Evolutionary conservation across 1,140 invertebrate species (phyloP), one percentile per base, ranked within the genome.

Genomic region (Microplitis mediator): DNA sequence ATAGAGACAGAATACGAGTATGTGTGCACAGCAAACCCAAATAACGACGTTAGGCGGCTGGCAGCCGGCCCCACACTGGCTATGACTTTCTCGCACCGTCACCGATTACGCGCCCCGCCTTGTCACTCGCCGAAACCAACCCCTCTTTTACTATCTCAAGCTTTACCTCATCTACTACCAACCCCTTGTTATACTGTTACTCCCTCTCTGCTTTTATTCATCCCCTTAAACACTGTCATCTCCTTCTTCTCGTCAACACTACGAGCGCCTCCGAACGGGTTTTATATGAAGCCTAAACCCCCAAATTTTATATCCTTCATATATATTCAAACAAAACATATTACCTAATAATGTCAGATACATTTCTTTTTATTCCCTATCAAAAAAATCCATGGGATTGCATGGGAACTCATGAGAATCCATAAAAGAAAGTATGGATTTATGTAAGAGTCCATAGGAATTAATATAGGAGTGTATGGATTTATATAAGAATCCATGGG

Each of bases 41-140:
- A 81, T 78, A 74, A 80, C 80, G 83, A 84, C 78, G 83, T 83
- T 85, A 76, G 82, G 80, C 84, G 82, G 84, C 83, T 82, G 78
- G 82, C 79, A 83, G 84, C 85, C 84, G 84, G 83, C 84, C 84
- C 86, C 83, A 81, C 81, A 87, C 85, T 87, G 83, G 75, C 78
- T 76, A 74, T 69, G 54, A 72, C 71, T 69, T 71, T 74, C 72
- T 70, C 73, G 75, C 74, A 81, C 78, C 63, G 56, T 71, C 75
- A 77, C 77, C 76, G 78, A 79, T 75, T 78, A 78, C 78, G 73
- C 79, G 78, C 79, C 78, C 78, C 75, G 76, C 80, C 78, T 80
- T 73, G 75, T 73, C 75, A 76, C 76, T 74, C 77, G 74, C 77
- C 77, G 67, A 77, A 80, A 74, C 74, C 79, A 75, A 76, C 75